Conservation (phyloP, 23 tunicate genomes). For the Halocynthia aurantium region DNA sequence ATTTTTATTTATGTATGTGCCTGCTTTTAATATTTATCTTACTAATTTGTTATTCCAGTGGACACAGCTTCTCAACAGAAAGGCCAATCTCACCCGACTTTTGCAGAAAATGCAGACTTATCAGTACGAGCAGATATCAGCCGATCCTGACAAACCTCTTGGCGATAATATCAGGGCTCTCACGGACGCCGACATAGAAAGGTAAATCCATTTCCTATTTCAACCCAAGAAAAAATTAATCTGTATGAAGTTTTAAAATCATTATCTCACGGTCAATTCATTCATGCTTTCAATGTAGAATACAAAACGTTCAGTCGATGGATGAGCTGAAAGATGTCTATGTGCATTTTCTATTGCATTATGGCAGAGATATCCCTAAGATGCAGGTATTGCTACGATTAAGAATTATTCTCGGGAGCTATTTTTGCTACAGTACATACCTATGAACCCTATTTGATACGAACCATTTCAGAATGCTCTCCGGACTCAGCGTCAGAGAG, state of each 20-base stretch:
- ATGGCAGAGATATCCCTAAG: slow-evolving; percentile 94
- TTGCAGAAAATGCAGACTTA: slow-evolving; percentile 91
- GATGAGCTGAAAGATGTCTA: slow-evolving; percentile 71
- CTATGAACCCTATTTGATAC: neutral
- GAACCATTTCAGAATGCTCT: slow-evolving; percentile 52
- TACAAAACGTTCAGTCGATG: slow-evolving; percentile 73
- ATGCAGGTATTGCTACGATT: slow-evolving; percentile 45
- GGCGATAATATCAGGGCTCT: slow-evolving; percentile 84
- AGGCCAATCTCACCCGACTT: slow-evolving; percentile 72
- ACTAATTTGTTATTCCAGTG: slow-evolving; percentile 30
- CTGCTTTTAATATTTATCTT: no score
- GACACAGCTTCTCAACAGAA: slow-evolving; percentile 77
- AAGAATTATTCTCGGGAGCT: neutral
- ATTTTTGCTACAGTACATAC: neutral
- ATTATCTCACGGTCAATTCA: no score
- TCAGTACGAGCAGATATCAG: slow-evolving; percentile 88
- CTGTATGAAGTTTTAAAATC: no score
- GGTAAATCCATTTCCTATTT: slow-evolving; percentile 35
- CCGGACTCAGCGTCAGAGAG: slow-evolving; percentile 47
- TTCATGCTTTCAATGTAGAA: slow-evolving; percentile 13
- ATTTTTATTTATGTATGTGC: no score
- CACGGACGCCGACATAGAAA: slow-evolving; percentile 82
- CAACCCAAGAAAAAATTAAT: neutral
- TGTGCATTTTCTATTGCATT: slow-evolving; percentile 78
- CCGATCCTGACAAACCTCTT: slow-evolving; percentile 93